These are phyloP conservation scores for Eulemur macaco DNA, from an alignment of 2,113 vertebrate species.

Conservation along the genomic window DNA sequence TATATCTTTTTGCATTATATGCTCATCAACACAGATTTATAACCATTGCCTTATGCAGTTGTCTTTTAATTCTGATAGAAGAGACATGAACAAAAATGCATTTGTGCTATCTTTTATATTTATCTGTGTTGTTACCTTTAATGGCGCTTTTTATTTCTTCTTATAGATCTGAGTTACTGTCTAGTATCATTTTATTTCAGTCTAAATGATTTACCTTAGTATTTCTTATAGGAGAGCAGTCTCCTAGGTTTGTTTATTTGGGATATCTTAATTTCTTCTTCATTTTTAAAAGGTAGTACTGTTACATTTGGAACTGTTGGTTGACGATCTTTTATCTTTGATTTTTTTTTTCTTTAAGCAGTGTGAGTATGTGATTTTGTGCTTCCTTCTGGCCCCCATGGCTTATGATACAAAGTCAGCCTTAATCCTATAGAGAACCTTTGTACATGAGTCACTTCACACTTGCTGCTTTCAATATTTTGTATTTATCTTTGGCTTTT, in stretches of 20 bases:
- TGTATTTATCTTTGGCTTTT: neutral
- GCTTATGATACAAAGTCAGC: neutral
- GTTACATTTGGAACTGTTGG: neutral
- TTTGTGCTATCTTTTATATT: neutral
- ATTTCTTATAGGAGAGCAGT: too few relatives aligned
- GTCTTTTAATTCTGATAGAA: neutral
- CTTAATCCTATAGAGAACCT: neutral
- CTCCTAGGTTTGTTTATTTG: neutral
- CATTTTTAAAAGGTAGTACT: neutral
- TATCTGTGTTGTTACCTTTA: neutral
- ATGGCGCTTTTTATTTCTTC: neutral
- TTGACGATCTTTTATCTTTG: neutral
- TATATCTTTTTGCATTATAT: neutral
- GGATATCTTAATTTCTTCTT: neutral
- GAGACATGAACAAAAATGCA: neutral
- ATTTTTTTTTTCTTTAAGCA: neutral
- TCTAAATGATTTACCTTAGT: neutral
- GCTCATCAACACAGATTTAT: neutral
- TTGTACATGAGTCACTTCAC: neutral
- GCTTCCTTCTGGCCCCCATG: neutral
- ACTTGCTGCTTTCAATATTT: neutral
- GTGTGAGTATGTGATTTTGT: neutral
- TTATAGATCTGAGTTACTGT: neutral
- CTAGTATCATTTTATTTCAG: neutral
- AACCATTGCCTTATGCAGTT: neutral